Conservation (phyloP, 2,113 vertebrate species). For the Halcyon malimbica region DNA sequence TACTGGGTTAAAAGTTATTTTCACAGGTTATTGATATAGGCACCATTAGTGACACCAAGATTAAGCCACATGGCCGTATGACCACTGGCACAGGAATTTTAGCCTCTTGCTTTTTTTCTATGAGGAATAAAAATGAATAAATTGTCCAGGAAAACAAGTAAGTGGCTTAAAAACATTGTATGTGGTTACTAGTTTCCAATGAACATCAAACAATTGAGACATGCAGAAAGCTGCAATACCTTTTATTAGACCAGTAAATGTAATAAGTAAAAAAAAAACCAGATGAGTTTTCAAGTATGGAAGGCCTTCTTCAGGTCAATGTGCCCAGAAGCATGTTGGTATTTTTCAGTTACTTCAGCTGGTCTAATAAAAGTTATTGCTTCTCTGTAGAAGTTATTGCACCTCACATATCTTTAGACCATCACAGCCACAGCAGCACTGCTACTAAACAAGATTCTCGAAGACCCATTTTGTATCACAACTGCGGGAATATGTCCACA, state of each 20-base stretch:
- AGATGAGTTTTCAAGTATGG: not conserved
- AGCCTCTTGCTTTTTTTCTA: not conserved
- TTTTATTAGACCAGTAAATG: slow-evolving; percentile 4
- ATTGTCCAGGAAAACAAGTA: not conserved
- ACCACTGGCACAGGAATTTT: not conserved
- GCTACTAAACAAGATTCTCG: not conserved
- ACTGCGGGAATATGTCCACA: not conserved
- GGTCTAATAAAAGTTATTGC: slow-evolving; percentile 25
- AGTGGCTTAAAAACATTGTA: not conserved
- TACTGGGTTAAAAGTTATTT: not conserved
- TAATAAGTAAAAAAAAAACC: not conserved
- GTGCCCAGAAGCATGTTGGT: not conserved
- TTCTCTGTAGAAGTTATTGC: slow-evolving; percentile 18
- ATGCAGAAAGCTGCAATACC: not conserved
- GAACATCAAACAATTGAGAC: not conserved
- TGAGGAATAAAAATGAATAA: no score
- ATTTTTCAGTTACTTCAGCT: slow-evolving; percentile 35
- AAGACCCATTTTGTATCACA: slow-evolving; percentile 11
- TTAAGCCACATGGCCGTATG: not conserved
- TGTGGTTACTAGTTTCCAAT: not conserved
- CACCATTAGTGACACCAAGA: not conserved
- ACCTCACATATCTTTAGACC: slow-evolving; percentile 6
- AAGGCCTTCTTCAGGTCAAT: not conserved
- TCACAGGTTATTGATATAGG: not conserved
- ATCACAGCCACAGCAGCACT: not conserved